Evolutionary conservation across 2,888 invertebrate genomes (phyloP).

Genomic region (Oxystoma pomonae): DNA sequence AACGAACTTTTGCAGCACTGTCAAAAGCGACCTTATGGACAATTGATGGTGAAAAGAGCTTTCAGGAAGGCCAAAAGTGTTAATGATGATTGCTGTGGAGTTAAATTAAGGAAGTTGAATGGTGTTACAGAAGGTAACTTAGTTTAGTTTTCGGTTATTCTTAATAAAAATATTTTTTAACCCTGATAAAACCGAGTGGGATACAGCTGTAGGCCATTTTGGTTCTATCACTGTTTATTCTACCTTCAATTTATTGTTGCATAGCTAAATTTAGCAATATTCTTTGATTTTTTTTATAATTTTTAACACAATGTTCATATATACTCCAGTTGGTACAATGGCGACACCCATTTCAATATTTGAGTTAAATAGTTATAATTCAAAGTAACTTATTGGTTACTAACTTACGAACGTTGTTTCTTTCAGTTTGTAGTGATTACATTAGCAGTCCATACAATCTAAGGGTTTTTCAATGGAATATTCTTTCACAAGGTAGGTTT

Average conservation of each 20-base stretch:
- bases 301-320: too few species aligned
- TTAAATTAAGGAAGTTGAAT: conserved; percentile 47
- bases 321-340: too few species aligned
- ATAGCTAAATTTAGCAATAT: too few species aligned
- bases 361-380: too few species aligned
- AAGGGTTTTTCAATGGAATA: conserved; percentile 67
- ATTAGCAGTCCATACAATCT: conserved; percentile 47
- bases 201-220: too few species aligned
- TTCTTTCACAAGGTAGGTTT: conserved; percentile 62
- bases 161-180: too few species aligned
- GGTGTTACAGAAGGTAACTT: conserved; percentile 48
- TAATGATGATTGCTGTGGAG: conserved; percentile 31
- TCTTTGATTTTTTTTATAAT: too few species aligned
- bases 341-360: too few species aligned
- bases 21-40: conserved; percentile 47
- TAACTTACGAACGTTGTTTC: conserved; percentile 12
- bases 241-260: too few species aligned
- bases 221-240: neutral
- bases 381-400: too few species aligned
- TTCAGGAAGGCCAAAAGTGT: conserved; percentile 34
- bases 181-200: too few species aligned
- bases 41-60: conserved; percentile 47
- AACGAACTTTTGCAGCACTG: conserved; percentile 54
- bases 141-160: conserved; percentile 3
- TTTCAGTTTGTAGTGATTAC: conserved; percentile 50